Evolutionary conservation across 2,113 vertebrate genomes (phyloP), one percentile per base, ranked within the genome.

Genomic region (Solea solea): DNA sequence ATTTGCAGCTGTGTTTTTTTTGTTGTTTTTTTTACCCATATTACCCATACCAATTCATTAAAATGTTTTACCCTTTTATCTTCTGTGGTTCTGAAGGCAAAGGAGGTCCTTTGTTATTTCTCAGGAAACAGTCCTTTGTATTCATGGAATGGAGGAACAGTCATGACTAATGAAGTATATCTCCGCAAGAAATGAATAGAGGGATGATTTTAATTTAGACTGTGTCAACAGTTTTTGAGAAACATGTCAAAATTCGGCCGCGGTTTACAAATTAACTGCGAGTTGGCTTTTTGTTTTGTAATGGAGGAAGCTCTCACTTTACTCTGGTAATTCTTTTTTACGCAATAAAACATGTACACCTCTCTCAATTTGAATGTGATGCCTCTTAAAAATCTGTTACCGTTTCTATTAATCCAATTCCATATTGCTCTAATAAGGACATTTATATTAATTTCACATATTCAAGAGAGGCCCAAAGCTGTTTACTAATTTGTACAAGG

Each of bases 181-280:
- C 77, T 84, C 69, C 65, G 50, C 57, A 14, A 1, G 48, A 71
- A 77, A 72, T 72, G 81, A 84, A 67, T 70, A 71, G 78, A 63
- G 65, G 61, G 64, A 73, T 59, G 54, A 76, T 83, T 91, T 88
- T 84, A 81, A 89, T 91, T 89, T 87, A 60, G 72, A 75, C 82
- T 15, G 71, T 84, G 87, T 79, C 87, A 87, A 90, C 77, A 78
- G 74, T 77, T 87, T 86, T 72, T 56, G 48, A 71, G 56, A 74
- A 71, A 68, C 55, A 41, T 73, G 57, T 87, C 79, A 83, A 76
- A 88, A 85, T 67, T 54, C 69, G 49, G 45, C 45, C 7, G 72
- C 27, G 9, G 28, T 70, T 67, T 50, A 39, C 51, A 86, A 85
- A 88, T 81, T 4, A 77, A 76, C 69, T 16, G 9, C 5, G 55